Evolutionary conservation across 2,113 vertebrate genomes (phyloP).

Genomic region (Urocitellus parryii): DNA sequence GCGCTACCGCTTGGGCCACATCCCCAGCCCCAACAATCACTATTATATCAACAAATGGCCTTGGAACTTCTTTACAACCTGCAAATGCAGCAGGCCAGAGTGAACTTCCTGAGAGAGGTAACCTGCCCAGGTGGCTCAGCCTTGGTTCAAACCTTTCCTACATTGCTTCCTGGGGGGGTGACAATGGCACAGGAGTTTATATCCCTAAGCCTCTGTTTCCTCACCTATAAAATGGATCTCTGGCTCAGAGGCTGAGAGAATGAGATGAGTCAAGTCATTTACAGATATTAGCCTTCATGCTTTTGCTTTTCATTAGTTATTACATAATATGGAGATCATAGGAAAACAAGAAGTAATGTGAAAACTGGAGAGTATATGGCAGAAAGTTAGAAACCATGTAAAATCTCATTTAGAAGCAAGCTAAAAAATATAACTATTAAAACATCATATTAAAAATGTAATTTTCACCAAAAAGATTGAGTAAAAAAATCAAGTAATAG

Average conservation of each 20-base stretch:
- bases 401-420: background rate
- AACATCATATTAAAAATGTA: background rate
- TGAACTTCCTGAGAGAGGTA: accelerated
- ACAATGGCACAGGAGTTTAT: background rate
- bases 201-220: background rate
- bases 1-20: too few species aligned
- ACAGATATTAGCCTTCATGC: background rate
- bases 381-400: constrained; percentile 1
- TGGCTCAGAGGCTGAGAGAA: background rate
- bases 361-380: background rate
- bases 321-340: background rate
- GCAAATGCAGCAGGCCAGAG: background rate
- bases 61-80: background rate
- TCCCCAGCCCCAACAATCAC: background rate
- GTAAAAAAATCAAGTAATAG: background rate
- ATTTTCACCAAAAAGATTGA: background rate
- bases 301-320: background rate
- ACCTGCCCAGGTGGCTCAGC: background rate
- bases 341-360: background rate
- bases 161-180: background rate
- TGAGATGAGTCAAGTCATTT: background rate
- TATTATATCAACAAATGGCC: background rate
- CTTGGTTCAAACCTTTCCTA: too few species aligned
- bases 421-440: constrained; percentile 33
- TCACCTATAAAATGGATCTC: background rate